Base-by-base conservation (phyloP, 1,140 invertebrate genomes). In the Holcopasites calliopsidis region DNA sequence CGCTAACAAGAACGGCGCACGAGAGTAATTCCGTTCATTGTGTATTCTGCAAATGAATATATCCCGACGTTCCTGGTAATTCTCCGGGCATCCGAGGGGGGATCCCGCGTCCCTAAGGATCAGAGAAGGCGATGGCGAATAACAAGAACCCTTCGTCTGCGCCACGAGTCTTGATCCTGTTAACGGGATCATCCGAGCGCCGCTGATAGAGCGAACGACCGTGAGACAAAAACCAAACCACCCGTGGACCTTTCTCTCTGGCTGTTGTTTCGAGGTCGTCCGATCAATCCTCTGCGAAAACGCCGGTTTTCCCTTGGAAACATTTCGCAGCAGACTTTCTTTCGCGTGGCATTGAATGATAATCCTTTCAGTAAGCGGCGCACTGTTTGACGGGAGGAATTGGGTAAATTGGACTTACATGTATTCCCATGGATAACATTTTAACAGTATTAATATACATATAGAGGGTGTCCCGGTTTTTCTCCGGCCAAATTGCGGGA, bases 91-190 rank as follows among this genome's bases (percentile, higher is more conserved):
- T 68, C 44, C 58, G n/a, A 61, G 52, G 31, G 40, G 77, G 76
- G 74, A 85, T 85, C 61, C 50, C 52, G 31, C 23, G 28, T 35
- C 86, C 86, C 86, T 35, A 69, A 86, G 86, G 86, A 85, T 79
- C 61, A 54, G 68, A 76, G 74, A 79, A 79, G 62, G 64, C 73
- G 72, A 81, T 85, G 79, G 76, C 80, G 74, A 86, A 87, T 86
- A 86, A 86, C 72, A 85, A 80, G 84, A 87, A 86, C 86, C 86
- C 86, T 87, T 84, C 79, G 73, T 55, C 79, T 83, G 66, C 65
- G 77, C 69, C 75, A 65, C 76, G 76, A 86, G 78, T 73, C 77
- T 79, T 88, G 85, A 88, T 88, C 87, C 87, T 86, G 87, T 87
- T 88, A 87, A 85, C 83, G 26, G 85, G 85, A 88, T 86, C 81